phyloP scores from a whole-genome alignment of 1,140 invertebrate species.

The Brachionus calyciflorus region DNA sequence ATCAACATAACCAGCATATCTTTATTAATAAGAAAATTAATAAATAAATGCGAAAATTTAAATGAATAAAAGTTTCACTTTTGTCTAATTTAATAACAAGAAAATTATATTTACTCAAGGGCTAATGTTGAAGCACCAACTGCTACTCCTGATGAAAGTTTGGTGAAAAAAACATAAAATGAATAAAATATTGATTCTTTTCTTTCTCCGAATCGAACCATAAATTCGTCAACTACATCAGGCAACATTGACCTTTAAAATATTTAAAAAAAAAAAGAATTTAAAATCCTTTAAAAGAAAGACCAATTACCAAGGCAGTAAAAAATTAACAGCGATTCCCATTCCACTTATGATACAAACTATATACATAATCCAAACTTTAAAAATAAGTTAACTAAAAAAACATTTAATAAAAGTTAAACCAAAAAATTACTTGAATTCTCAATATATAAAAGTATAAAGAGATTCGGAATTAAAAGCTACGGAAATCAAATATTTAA shows the following conservation, averaged over 20 bases:
- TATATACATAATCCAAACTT: constrained; percentile 43
- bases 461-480: constrained; percentile 35
- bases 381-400: background rate
- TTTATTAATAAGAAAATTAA: background rate
- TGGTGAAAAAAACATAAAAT: constrained; percentile 59
- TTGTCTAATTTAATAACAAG: background rate
- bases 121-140: constrained; percentile 54
- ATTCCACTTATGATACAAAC: constrained; percentile 31
- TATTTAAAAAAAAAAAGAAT: background rate
- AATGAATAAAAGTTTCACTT: background rate
- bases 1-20: constrained; percentile 26
- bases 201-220: constrained; percentile 52
- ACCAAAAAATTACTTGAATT: background rate
- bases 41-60: too few relatives aligned
- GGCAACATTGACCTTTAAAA: constrained; percentile 55
- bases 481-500: background rate
- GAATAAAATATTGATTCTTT: constrained; percentile 59
- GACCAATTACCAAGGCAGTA: background rate
- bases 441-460: constrained; percentile 16
- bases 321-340: constrained; percentile 28
- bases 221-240: constrained; percentile 58
- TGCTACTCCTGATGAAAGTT: constrained; percentile 54
- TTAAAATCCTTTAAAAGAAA: too few relatives aligned
- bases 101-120: constrained; percentile 51
- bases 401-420: background rate